Percentiles rank a stretch among this genome's conserved stretches.
Conservation (phyloP, 2,113 vertebrate genomes). For the Hepsetus odoe region DNA sequence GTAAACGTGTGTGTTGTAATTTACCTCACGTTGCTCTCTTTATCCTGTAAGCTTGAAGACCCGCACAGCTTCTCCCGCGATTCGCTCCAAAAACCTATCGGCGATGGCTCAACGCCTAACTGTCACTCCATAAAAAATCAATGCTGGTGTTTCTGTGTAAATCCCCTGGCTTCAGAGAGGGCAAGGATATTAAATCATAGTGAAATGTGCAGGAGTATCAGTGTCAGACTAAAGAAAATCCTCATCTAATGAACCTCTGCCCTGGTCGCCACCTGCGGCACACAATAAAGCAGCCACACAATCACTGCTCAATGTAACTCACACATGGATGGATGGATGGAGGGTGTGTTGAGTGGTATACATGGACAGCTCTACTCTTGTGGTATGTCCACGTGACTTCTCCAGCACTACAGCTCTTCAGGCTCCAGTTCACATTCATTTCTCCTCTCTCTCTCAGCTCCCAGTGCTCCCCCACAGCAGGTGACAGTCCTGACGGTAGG, state of each 20-base stretch:
- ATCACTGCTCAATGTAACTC: slow-evolving; percentile 11
- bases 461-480: slow-evolving; percentile 95
- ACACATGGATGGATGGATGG: not conserved
- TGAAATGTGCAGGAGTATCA: slow-evolving; percentile 58
- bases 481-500: slow-evolving; percentile 94
- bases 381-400: not conserved
- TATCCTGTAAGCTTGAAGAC: not conserved
- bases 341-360: slow-evolving; percentile 1
- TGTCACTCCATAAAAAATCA: slow-evolving; percentile 57
- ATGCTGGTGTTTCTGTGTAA: slow-evolving; percentile 60
- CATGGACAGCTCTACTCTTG: not conserved
- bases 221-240: slow-evolving; percentile 68
- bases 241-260: slow-evolving; percentile 66
- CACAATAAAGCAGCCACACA: slow-evolving; percentile 1
- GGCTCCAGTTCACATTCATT: not conserved
- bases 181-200: slow-evolving; percentile 64
- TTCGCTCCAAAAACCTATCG: slow-evolving; percentile 10
- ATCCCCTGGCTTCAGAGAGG: slow-evolving; percentile 53
- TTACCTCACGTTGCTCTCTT: not conserved
- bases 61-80: not conserved
- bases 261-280: slow-evolving; percentile 51
- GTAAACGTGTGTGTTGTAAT: not conserved
- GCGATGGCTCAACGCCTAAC: slow-evolving; percentile 1
- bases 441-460: slow-evolving; percentile 75
- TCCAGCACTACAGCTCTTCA: slow-evolving; percentile 1